Percentiles rank a stretch among this genome's conserved stretches.
Evolutionary conservation across 1,140 invertebrate species (phyloP).

Genomic region (Macrocentrus cingulum): DNA sequence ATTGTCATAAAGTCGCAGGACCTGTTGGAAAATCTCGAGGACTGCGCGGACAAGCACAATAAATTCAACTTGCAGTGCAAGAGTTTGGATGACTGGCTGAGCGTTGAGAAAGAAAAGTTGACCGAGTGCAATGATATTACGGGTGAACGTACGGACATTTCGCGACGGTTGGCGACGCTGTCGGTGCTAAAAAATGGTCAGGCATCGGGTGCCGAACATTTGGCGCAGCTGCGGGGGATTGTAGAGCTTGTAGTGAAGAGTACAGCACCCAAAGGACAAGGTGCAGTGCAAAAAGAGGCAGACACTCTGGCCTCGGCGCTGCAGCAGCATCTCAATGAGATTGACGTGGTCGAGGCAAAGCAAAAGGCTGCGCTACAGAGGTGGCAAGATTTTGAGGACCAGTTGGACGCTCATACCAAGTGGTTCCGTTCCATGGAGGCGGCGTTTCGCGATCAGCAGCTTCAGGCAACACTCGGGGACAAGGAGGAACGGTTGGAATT

Average conservation of each 20-base stretch:
- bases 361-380: constrained; percentile 74
- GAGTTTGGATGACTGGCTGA: constrained; percentile 78
- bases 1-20: constrained; percentile 87
- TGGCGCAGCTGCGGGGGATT: constrained; percentile 71
- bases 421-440: constrained; percentile 86
- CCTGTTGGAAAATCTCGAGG: constrained; percentile 80
- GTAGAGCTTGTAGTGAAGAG: constrained; percentile 73
- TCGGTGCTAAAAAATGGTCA: constrained; percentile 70
- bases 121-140: constrained; percentile 74
- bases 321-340: constrained; percentile 67
- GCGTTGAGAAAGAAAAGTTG: constrained; percentile 74
- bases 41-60: constrained; percentile 83
- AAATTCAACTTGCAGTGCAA: constrained; percentile 73
- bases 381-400: constrained; percentile 86
- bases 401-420: constrained; percentile 74
- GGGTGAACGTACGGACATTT: constrained; percentile 80
- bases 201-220: constrained; percentile 69
- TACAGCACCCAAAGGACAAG: constrained; percentile 77
- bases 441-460: constrained; percentile 80
- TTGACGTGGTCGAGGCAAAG: constrained; percentile 67
- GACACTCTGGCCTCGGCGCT: constrained; percentile 68
- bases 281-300: constrained; percentile 74
- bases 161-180: constrained; percentile 71
- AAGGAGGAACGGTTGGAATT: constrained; percentile 76
- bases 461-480: constrained; percentile 78